Percentiles rank a stretch among this genome's conserved stretches.
These are phyloP conservation scores for Cepaea hortensis DNA, from an alignment of 2,888 invertebrate species.

Conservation along the genomic window DNA sequence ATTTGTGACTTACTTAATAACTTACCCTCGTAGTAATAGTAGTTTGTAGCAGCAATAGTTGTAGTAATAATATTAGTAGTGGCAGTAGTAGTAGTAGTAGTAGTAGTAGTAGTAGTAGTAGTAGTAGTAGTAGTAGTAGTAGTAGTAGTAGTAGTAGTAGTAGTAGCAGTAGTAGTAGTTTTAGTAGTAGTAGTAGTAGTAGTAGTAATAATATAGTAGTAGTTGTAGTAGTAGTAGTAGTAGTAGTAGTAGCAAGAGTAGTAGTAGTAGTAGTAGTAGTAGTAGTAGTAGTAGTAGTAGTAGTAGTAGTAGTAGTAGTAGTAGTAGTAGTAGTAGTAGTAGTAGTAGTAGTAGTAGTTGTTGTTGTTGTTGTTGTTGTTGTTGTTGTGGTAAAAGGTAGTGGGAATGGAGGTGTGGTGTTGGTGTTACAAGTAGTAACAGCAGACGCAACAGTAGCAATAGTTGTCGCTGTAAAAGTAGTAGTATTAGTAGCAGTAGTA, in stretches of 20 bases:
- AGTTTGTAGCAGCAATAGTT: not conserved
- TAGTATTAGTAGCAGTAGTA: no score
- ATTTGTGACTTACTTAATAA: no score
- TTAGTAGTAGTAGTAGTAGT: not conserved
- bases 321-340: slow-evolving; percentile 33
- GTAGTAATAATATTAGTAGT: slow-evolving; percentile 35
- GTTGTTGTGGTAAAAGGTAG: slow-evolving; percentile 24
- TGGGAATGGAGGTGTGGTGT: not conserved
- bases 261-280: slow-evolving; percentile 8
- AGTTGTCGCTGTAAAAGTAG: no score
- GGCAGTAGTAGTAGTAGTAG: not conserved
- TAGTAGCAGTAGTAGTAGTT: not conserved
- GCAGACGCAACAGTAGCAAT: no score
- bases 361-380: slow-evolving; percentile 30
- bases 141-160: slow-evolving; percentile 30
- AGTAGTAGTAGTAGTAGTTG: slow-evolving; percentile 36
- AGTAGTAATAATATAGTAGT: slow-evolving; percentile 10
- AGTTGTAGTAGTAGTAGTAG: slow-evolving; percentile 33
- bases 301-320: slow-evolving; percentile 25
- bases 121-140: slow-evolving; percentile 2
- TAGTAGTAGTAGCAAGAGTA: slow-evolving; percentile 25
- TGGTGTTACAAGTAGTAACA: not conserved
- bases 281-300: no score
- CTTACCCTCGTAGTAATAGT: not conserved
- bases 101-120: not conserved